Evolutionary conservation across 2,797 vertebrate species (phyloP), one percentile per base, ranked within the genome.

Genomic region (Enteromius unitaeniatus): DNA sequence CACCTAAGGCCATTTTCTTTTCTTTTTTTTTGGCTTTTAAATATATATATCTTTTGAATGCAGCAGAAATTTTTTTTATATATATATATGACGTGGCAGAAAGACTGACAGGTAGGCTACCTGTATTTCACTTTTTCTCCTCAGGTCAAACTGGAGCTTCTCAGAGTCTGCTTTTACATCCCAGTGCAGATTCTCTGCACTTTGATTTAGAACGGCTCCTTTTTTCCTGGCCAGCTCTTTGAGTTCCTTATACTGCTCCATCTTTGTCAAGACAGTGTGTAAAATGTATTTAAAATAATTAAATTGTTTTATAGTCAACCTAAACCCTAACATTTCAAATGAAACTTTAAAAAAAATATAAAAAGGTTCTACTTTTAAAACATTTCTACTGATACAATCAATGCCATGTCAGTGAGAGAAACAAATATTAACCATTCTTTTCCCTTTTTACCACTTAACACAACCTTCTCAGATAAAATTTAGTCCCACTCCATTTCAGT

Each of bases 131-230:
- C 91, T 95, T 85, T 93, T 95, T 84, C 92, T 95, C 88, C 95
- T 95, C 87, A 93, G 88, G 83, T 97, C 95, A 74, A 97, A 95
- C 21, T 92, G 92, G 75, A 97, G 88, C 84, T 94, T 97, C 78
- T 97, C 97, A 2, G 87, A 45, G 72, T 97, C 96, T 0, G 95
- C 94, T 87, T 87, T 97, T 65, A 96, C 91, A 55, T 97, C 96
- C 97, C 96, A 96, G 1, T 87, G 90, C 60, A 98, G 91, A 78
- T 97, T 97, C 73, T 97, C 94, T 1, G 94, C 90, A 64, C 96
- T 95, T 73, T 99, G 98, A 21, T 83, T 91, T 82, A 97, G 79
- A 0, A 91, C 87, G 1, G 95, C 96, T 4, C 93, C 95, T 82
- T 95, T 95, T 89, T 91, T 97, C 81, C 93, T 95, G 3, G 94